Conservation (phyloP, 2,888 invertebrate genomes). For the Drosophila gaucha region DNA sequence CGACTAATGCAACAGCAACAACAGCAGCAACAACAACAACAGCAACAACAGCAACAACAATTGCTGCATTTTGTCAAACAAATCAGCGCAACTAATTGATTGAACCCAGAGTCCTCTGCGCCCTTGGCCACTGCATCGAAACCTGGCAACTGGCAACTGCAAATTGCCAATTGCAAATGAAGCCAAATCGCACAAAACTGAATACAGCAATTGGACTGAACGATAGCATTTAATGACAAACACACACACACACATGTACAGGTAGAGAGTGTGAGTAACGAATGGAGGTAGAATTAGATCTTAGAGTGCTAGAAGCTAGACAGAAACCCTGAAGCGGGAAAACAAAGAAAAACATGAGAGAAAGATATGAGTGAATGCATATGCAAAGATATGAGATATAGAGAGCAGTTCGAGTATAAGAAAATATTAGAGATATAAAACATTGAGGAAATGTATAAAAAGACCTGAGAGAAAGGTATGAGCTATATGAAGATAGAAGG, state of each 20-base stretch:
- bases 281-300: background rate
- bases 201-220: slow-evolving; percentile 44
- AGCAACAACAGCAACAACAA: slow-evolving; percentile 18
- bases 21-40: slow-evolving; percentile 14
- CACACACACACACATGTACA: background rate
- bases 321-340: too few species aligned
- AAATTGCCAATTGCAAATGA: slow-evolving; percentile 25
- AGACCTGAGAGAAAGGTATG: too few species aligned
- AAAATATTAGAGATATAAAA: too few species aligned
- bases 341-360: too few species aligned
- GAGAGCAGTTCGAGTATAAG: too few species aligned
- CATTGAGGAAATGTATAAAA: too few species aligned
- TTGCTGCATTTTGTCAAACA: slow-evolving; percentile 65
- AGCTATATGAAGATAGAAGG: too few species aligned
- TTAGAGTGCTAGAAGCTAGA: too few species aligned
- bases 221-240: slow-evolving; percentile 42
- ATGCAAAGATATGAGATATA: too few species aligned
- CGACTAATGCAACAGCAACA: slow-evolving; percentile 44
- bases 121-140: slow-evolving; percentile 9
- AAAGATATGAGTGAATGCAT: too few species aligned
- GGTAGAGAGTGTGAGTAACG: background rate
- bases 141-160: slow-evolving; percentile 14
- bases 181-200: too few species aligned
- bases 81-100: slow-evolving; percentile 71
- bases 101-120: slow-evolving; percentile 28